Evolutionary conservation across 2,888 invertebrate species (phyloP).

Genomic region (Eledone cirrhosa): DNA sequence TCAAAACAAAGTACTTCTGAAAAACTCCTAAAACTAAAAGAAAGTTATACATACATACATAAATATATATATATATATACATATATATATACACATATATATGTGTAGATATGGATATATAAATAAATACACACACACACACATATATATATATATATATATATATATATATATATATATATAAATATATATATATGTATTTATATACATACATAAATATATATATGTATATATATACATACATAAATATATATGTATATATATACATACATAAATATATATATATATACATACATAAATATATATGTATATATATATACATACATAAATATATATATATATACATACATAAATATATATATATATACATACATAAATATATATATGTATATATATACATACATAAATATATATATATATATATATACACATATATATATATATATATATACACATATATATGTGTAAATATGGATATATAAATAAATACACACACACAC

Average conservation of each 20-base stretch:
- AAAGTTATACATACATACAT: too few species aligned
- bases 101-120: too few species aligned
- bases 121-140: too few species aligned
- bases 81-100: too few species aligned
- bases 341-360: not conserved
- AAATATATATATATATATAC: too few species aligned
- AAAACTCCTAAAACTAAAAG: too few species aligned
- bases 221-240: not conserved
- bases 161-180: not conserved
- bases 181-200: not conserved
- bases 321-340: not conserved
- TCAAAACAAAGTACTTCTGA: too few species aligned
- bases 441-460: conserved; percentile 7
- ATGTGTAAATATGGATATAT: not conserved
- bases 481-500: not conserved
- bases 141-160: not conserved
- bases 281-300: not conserved
- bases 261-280: not conserved
- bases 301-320: not conserved
- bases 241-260: not conserved
- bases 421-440: not conserved
- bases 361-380: not conserved
- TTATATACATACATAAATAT: not conserved
- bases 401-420: not conserved
- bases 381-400: not conserved